Evolutionary conservation across 2,888 invertebrate genomes (phyloP), one percentile per base, ranked within the genome.

Genomic region (Tiliacea aurago): DNA sequence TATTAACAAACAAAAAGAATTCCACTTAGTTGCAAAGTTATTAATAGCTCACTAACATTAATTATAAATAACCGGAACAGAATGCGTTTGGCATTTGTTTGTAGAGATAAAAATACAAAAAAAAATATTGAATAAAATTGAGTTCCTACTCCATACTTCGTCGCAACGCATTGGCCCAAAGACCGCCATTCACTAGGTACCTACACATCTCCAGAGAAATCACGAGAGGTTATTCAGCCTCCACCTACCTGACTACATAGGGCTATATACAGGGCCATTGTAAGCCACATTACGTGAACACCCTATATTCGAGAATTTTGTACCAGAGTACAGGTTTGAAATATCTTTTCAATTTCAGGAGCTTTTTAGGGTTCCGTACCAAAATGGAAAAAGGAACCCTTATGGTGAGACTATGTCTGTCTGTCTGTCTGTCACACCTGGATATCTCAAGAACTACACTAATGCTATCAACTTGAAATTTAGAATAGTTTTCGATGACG

Each of bases 161-260:
- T 0, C 73, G 72, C 81, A 87, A 80, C 89, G 86, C 88, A 88
- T 89, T 90, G 88, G 89, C 91, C 91, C 86, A 90, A 81, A 91
- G 90, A 91, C 93, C 91, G 89, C 90, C 87, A 92, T 92, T 93
- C 93, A 87, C 71, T 9, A 55, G 47, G 75, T 55, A 55, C 75
- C 59, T 80, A 80, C 75, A 77, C 78, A 86, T 86, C 86, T 86
- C 86, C 77, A 78, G 86, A 93, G 93, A 93, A 93, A 94, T 94
- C 94, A 94, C 89, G 89, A 89, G 89, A 89, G 92, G 91, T 91
- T 92, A 91, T 91, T 91, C 88, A 86, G 88, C 86, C 81, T 83
- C 89, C 84, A 87, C 86, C 78, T 83, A 78, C 76, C 78, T 76
- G 90, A 89, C 90, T 91, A 89, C 73, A 76, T 28, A 80, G 58